A percentile compares a stretch with the other conserved stretches of the same genome.
Conservation (phyloP, 2,797 vertebrate species). For the Sebastes umbrosus region DNA sequence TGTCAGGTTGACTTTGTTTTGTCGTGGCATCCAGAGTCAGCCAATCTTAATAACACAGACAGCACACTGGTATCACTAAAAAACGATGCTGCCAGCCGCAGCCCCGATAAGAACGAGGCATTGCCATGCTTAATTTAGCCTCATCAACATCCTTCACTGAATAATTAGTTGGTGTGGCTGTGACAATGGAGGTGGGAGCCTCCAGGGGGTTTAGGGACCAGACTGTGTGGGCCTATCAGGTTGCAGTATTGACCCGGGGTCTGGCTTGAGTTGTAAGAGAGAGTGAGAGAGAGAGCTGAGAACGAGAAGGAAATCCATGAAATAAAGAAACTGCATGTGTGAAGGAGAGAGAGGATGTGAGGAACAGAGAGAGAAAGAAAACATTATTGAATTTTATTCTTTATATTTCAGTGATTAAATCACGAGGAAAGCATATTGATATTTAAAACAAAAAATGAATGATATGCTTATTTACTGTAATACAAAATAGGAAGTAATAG, state of each 20-base stretch:
- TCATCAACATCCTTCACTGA: conserved; percentile 54
- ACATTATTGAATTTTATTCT: not conserved
- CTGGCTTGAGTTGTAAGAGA: conserved; percentile 52
- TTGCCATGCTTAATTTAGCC: conserved; percentile 69
- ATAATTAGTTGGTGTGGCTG: conserved; percentile 66
- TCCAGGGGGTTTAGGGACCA: conserved; percentile 55
- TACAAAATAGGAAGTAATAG: not conserved
- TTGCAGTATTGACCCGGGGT: conserved; percentile 63
- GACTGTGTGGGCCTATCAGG: conserved; percentile 54
- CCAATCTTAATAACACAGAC: conserved; percentile 27
- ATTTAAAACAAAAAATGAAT: not conserved
- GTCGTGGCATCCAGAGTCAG: conserved; percentile 8
- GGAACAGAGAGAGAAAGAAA: not conserved
- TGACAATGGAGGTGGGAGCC: conserved; percentile 64
- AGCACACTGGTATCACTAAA: conserved; percentile 18
- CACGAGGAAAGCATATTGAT: not conserved
- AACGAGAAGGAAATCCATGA: conserved; percentile 23
- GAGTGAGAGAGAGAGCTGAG: not conserved
- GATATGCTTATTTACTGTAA: not conserved
- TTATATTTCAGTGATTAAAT: not conserved
- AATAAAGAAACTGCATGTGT: not conserved
- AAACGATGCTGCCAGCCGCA: not conserved
- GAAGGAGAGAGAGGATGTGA: not conserved
- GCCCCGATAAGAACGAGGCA: conserved; percentile 20
- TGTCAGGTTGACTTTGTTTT: conserved; percentile 41